Base-by-base conservation (phyloP, 2,888 invertebrate genomes). In the Athrips mouffetella region DNA sequence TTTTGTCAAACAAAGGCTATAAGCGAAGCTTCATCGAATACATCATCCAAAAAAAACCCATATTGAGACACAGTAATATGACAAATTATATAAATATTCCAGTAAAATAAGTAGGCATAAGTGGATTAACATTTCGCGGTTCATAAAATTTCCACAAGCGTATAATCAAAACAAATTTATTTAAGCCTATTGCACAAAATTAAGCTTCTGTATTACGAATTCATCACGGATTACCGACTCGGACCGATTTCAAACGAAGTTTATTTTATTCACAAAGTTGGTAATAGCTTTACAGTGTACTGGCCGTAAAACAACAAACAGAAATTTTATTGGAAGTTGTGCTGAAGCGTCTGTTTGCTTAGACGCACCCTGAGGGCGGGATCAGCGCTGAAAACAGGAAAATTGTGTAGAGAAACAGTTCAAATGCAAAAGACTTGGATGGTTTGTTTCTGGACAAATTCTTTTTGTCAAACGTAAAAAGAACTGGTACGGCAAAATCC, bases 331-430 rank as follows among this genome's bases (percentile, higher is more conserved):
- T 37, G 37, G 37, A 37, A 10, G 27, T 27, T 27, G 27, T 8
- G 2, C 27, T n/a, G 27, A 3, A 4, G 2, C 18, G n/a, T n/a
- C 18, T 35, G 78, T 78, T 78, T 76, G 74, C 67, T 53, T 51
- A 62, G 46, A 64, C 57, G 56, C 58, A 56, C 61, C 65, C 55
- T 49, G 21, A 65, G 58, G 45, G 45, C 58, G 58, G 55, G 15
- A 31, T 13, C 31, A 16, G 16, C 31, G 31, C 31, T 13, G 8
- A 16, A 10, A 31, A 3, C 4, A 31, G 31, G 15, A 31, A 13
- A 31, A 31, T 31, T 31, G 13, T 2, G 7, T n/a, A 10, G n/a
- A 27, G n/a, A 10, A 4, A n/a, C 27, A 10, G 7, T 7, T 27
- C n/a, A 10, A 27, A n/a, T n/a, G 27, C 27, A 5, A 10, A 8